Conservation (phyloP, 2,888 invertebrate genomes). For the Hirtodrosophila confusa region DNA sequence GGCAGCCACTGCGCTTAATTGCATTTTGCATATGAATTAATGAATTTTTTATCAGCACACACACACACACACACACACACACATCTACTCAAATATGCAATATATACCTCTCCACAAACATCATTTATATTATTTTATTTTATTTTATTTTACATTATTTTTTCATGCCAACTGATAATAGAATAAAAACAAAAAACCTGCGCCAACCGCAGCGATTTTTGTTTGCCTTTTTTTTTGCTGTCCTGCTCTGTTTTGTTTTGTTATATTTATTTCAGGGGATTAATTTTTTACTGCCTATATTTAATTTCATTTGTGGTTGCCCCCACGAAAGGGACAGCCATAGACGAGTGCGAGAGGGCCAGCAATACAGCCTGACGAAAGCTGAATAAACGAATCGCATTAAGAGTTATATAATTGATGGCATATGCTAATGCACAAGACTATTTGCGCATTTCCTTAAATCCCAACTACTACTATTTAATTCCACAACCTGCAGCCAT, state of each 20-base stretch:
- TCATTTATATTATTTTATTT: slow-evolving; percentile 62
- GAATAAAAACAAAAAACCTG: slow-evolving; percentile 55
- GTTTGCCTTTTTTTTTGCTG: slow-evolving; percentile 13
- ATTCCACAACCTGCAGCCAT: too few relatives aligned
- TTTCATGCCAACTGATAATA: slow-evolving; percentile 68
- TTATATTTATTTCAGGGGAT: slow-evolving; percentile 26
- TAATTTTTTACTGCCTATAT: slow-evolving; percentile 50
- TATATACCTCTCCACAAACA: slow-evolving; percentile 43
- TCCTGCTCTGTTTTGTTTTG: slow-evolving; percentile 27
- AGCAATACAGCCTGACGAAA: slow-evolving; percentile 16
- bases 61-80: slow-evolving; percentile 39
- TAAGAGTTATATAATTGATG: slow-evolving; percentile 22
- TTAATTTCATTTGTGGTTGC: slow-evolving; percentile 74
- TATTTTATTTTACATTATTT: slow-evolving; percentile 23
- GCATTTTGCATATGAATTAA: slow-evolving; percentile 81
- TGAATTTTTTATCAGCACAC: slow-evolving; percentile 77
- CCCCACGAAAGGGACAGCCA: slow-evolving; percentile 26
- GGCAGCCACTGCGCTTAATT: slow-evolving; percentile 79
- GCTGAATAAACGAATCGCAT: slow-evolving; percentile 13
- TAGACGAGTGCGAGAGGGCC: slow-evolving; percentile 17
- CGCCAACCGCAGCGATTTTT: slow-evolving; percentile 66
- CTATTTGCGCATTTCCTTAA: slow-evolving; percentile 10
- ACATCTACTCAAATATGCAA: slow-evolving; percentile 53
- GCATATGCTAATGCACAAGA: slow-evolving; percentile 36
- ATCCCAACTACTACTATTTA: background rate